These are phyloP conservation scores for Ornithoptera priamus DNA, from an alignment of 2,888 invertebrate species.

Conservation along the genomic window DNA sequence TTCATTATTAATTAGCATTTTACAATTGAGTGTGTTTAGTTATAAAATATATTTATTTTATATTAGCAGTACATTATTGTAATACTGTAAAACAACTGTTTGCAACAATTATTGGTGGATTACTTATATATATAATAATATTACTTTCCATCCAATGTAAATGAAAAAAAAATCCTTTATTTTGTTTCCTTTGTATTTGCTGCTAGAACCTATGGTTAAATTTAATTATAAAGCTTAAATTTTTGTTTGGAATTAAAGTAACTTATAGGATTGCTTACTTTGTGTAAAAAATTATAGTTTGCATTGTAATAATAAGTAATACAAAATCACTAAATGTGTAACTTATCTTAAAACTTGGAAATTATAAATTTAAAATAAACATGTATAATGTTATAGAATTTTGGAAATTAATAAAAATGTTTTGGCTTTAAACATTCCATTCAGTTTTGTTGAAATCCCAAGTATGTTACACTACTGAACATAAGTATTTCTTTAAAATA, in stretches of 20 bases:
- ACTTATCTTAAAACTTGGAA: too few species aligned
- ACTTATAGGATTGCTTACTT: neutral
- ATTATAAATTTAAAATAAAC: too few species aligned
- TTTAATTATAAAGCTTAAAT: neutral
- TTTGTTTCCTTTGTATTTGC: neutral
- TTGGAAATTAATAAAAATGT: too few species aligned
- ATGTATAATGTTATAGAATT: too few species aligned
- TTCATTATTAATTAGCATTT: neutral
- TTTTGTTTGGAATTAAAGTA: neutral
- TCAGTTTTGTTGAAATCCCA: too few species aligned
- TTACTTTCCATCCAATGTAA: too few species aligned
- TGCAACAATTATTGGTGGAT: neutral
- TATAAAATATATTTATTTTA: neutral
- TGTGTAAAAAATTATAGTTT: neutral
- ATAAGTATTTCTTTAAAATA: too few species aligned
- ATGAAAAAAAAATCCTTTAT: neutral
- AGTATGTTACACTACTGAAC: too few species aligned
- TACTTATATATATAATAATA: neutral
- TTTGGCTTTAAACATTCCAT: too few species aligned
- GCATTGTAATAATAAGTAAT: neutral
- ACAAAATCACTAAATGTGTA: too few species aligned
- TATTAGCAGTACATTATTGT: neutral
- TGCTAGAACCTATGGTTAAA: neutral
- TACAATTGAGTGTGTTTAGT: neutral
- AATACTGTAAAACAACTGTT: neutral